These are phyloP conservation scores for Microplitis manilae DNA, from an alignment of 2,888 invertebrate species.

Conservation along the genomic window DNA sequence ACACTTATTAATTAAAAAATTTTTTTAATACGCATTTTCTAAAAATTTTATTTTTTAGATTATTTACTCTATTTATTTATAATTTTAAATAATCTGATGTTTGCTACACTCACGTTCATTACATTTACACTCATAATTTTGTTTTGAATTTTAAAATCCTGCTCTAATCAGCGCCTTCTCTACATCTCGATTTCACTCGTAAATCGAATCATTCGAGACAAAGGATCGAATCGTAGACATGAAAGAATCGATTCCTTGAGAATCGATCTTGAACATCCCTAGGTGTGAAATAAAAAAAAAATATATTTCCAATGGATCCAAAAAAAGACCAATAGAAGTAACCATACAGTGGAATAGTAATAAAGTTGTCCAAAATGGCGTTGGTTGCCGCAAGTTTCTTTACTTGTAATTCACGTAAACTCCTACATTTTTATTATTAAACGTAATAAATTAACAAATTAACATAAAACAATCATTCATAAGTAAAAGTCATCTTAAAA, in stretches of 20 bases:
- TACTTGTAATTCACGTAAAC: conserved; percentile 29
- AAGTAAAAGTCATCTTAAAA: conserved; percentile 20
- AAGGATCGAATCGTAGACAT: too few relatives aligned
- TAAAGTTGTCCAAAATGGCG: conserved; percentile 40
- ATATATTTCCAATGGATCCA: neutral
- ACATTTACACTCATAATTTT: too few relatives aligned
- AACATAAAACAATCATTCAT: neutral
- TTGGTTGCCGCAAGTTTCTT: conserved; percentile 41
- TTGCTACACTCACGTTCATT: too few relatives aligned
- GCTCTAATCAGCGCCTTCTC: neutral
- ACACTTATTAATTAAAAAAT: too few relatives aligned
- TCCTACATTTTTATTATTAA: conserved; percentile 21
- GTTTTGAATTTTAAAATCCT: neutral
- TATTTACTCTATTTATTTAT: too few relatives aligned
- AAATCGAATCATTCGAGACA: too few relatives aligned
- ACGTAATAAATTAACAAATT: conserved; percentile 7
- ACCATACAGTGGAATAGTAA: neutral
- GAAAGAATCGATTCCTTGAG: too few relatives aligned
- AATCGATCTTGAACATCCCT: too few relatives aligned
- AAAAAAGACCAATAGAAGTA: neutral
- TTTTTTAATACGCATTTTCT: too few relatives aligned
- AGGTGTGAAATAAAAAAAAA: neutral
- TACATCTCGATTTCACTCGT: neutral
- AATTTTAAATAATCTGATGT: too few relatives aligned
- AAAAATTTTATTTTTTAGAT: too few relatives aligned